Evolutionary conservation across 2,888 invertebrate genomes (phyloP), one percentile per base, ranked within the genome.

Genomic region (Autographa pulchrina): DNA sequence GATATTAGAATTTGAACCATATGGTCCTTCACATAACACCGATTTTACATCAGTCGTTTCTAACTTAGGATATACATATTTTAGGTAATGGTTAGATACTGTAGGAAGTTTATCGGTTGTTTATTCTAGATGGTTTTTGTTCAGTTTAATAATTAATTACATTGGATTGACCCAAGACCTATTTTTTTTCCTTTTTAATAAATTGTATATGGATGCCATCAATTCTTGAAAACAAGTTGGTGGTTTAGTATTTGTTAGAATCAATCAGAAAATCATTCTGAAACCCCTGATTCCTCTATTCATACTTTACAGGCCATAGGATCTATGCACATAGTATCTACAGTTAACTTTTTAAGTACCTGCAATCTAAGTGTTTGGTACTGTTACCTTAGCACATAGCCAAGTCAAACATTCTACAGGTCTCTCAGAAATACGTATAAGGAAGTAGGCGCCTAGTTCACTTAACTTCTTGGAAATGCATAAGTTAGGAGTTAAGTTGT

Each of bases 371-470:
- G 54, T 52, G 18, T 20, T 18, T 5, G 16, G 38, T 67, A 60
- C 61, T 52, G 62, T 70, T 25, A 25, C 25, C 25, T 25, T 71
- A 65, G 16, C 52, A 58, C 25, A 25, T 54, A 60, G 18, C 31
- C 74, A 63, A n/a, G 32, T 54, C 56, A 66, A 32, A 65, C 54
- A 77, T 72, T 72, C 66, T 63, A 70, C 58, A 72, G 32, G 58
- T 54, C 63, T 74, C 74, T 65, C 13, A 71, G 62, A 78, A 73
- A 68, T 62, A 73, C 81, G 56, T 72, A 60, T 72, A 82, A 62
- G 82, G 81, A 82, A 77, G 61, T 58, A 67, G 61, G 20, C 60
- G 54, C n/a, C 65, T 71, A 41, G 79, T 81, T 68, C 72, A 79
- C 66, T 48, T 78, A 73, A 59, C 70, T 81, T 77, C 77, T 75